These are phyloP conservation scores for Melinaea menophilus DNA, from an alignment of 2,888 invertebrate genomes.

Conservation along the genomic window DNA sequence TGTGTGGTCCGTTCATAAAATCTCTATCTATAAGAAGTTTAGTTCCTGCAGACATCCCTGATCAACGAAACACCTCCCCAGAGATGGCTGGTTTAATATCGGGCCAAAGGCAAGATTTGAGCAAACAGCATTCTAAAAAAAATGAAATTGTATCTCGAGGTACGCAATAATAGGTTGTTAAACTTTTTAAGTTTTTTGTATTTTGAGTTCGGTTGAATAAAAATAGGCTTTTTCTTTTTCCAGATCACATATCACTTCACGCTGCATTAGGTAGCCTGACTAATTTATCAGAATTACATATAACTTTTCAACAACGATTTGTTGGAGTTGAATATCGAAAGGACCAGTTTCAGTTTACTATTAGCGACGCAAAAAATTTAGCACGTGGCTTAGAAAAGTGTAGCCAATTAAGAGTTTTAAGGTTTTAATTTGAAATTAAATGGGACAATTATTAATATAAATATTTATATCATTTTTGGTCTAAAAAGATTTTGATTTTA, in stretches of 20 bases:
- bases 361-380: constrained; percentile 67
- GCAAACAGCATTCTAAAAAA: constrained; percentile 41
- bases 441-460: not conserved
- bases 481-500: not conserved
- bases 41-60: constrained; percentile 63
- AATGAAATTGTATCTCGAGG: constrained; percentile 55
- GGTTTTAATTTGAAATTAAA: constrained; percentile 41
- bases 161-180: constrained; percentile 23
- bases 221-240: constrained; percentile 33
- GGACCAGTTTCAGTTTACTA: constrained; percentile 74
- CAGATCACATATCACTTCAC: constrained; percentile 73
- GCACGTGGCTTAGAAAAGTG: constrained; percentile 68
- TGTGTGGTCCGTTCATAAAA: constrained; percentile 68
- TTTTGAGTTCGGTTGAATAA: not conserved
- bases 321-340: constrained; percentile 62
- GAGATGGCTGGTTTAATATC: constrained; percentile 68
- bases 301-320: constrained; percentile 60
- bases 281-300: constrained; percentile 63
- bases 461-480: not conserved
- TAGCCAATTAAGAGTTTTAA: constrained; percentile 51
- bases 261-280: constrained; percentile 67
- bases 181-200: not conserved
- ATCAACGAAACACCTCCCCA: constrained; percentile 63
- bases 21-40: constrained; percentile 61
- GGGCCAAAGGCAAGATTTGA: constrained; percentile 48